Conservation (phyloP, 1,140 invertebrate genomes). For the Procambarus virginalis region DNA sequence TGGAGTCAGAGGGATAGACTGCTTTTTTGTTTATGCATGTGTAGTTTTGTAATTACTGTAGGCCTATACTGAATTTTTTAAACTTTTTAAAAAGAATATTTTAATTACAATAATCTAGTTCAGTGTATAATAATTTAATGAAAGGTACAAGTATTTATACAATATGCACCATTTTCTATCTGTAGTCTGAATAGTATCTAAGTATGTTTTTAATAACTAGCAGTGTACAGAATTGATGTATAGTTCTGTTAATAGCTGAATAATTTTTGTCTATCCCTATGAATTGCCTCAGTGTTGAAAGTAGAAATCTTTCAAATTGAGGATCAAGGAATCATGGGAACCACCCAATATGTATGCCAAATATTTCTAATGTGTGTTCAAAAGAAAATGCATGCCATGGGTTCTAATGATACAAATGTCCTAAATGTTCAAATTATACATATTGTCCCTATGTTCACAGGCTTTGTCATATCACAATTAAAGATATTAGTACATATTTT, state of each 20-base stretch:
- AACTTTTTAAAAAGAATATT: neutral
- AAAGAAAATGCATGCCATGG: neutral
- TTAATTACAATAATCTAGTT: neutral
- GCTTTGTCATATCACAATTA: constrained; percentile 11
- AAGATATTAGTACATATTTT: constrained; percentile 38
- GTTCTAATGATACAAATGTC: constrained; percentile 13
- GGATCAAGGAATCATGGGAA: neutral
- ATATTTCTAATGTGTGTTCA: neutral
- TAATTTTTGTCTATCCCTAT: neutral
- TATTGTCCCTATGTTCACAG: constrained; percentile 16
- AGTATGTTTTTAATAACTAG: constrained; percentile 12
- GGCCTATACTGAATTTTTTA: neutral
- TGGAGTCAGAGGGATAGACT: neutral
- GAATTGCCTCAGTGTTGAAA: neutral
- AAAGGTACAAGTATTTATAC: neutral
- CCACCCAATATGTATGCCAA: neutral
- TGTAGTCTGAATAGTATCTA: neutral
- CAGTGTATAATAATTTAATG: neutral
- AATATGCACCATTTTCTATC: neutral
- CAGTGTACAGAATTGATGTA: constrained; percentile 11
- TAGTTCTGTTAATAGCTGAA: constrained; percentile 27
- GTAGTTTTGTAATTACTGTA: too few species aligned
- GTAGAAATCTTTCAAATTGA: constrained; percentile 4
- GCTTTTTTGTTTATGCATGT: neutral
- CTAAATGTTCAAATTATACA: neutral